phyloP scores from a whole-genome alignment of 1,140 invertebrate genomes.

The Heliconius himera region DNA sequence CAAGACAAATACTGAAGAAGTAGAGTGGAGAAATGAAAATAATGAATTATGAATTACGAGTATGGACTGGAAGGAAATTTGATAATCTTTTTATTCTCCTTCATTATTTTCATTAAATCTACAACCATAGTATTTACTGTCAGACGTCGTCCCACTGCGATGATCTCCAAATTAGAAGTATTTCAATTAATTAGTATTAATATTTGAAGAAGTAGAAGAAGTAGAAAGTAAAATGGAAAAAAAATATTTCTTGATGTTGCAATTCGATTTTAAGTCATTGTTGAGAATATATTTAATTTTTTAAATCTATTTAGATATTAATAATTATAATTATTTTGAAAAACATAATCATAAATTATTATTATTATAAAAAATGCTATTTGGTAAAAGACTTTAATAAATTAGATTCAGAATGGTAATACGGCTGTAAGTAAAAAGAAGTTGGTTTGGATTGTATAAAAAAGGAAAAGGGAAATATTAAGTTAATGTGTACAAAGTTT shows the following conservation, averaged over 20 bases:
- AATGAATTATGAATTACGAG: no score
- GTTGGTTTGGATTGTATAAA: not conserved
- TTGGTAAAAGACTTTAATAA: slow-evolving; percentile 11
- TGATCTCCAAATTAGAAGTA: no score
- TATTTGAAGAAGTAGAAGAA: not conserved
- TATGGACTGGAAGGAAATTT: no score
- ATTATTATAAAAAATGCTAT: not conserved
- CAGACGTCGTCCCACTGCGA: no score
- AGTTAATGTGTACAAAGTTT: no score
- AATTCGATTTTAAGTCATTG: not conserved
- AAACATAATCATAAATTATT: not conserved
- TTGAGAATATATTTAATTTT: no score
- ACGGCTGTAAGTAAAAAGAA: not conserved
- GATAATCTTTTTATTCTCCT: no score
- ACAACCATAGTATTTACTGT: not conserved
- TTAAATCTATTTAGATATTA: not conserved
- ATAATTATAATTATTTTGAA: not conserved
- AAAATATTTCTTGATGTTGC: not conserved
- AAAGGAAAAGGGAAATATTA: not conserved
- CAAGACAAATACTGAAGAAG: no score
- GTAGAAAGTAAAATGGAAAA: not conserved
- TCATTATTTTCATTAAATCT: no score
- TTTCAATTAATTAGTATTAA: not conserved
- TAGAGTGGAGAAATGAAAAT: no score
- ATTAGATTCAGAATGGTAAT: not conserved